Conservation (phyloP, 2,797 vertebrate species). For the Octomys mimax region DNA sequence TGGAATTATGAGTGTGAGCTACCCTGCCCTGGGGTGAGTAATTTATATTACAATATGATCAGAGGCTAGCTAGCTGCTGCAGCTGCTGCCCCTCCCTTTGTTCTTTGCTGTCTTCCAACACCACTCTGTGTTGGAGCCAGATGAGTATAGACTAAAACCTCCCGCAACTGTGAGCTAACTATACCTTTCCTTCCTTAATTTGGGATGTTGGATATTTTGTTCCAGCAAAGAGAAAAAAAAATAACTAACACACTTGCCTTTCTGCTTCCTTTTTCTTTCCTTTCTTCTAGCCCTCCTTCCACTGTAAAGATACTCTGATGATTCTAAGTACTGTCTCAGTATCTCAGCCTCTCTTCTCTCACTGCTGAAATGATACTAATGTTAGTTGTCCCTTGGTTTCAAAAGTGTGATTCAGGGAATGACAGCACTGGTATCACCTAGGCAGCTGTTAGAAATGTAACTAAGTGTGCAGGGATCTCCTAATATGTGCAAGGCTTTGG, state of each 20-base stretch:
- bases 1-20: too few species aligned
- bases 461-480: neutral
- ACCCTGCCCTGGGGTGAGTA: too few species aligned
- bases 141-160: too few species aligned
- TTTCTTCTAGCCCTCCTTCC: neutral
- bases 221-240: too few species aligned
- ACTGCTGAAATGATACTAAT: neutral
- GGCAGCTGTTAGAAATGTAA: neutral
- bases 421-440: neutral
- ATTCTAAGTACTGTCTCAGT: neutral
- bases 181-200: too few species aligned
- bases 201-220: too few species aligned
- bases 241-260: neutral
- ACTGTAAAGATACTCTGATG: neutral
- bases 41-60: too few species aligned
- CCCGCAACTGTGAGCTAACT: too few species aligned
- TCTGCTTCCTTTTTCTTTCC: neutral
- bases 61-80: too few species aligned
- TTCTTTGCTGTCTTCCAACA: too few species aligned
- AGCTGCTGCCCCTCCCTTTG: too few species aligned
- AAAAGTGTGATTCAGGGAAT: conserved; percentile 12
- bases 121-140: too few species aligned
- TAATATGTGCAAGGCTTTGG: neutral
- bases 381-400: neutral
- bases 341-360: neutral